Percentiles rank a stretch among this genome's conserved stretches.
Conservation (phyloP, 2,888 invertebrate genomes). For the Clunio marinus region DNA sequence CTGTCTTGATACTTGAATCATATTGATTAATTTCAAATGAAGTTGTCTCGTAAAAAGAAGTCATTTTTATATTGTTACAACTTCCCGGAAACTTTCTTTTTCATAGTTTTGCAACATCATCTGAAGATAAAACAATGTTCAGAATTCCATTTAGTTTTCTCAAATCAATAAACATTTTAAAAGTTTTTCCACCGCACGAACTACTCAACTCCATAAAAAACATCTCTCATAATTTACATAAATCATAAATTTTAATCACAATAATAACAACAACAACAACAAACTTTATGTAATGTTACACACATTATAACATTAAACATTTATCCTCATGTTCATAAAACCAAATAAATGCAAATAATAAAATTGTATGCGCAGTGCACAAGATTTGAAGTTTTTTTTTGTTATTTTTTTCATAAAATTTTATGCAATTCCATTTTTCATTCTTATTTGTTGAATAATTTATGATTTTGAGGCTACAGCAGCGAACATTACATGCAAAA, state of each 20-base stretch:
- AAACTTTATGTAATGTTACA: background rate
- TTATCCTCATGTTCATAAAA: no score
- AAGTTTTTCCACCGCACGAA: no score
- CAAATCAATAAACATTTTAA: slow-evolving; percentile 6
- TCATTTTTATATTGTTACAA: background rate
- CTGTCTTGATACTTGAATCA: slow-evolving; percentile 1
- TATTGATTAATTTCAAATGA: background rate
- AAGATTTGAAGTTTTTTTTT: background rate
- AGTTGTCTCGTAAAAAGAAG: background rate
- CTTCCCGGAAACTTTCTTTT: background rate
- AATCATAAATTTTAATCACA: slow-evolving; percentile 14
- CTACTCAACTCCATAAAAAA: background rate
- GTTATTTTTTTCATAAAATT: background rate
- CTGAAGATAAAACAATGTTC: no score
- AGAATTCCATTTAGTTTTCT: no score
- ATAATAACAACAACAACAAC: background rate
- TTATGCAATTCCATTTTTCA: slow-evolving; percentile 15
- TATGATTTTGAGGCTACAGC: background rate
- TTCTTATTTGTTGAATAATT: slow-evolving; percentile 21
- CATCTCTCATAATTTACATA: no score
- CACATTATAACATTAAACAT: background rate
- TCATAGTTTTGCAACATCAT: no score
- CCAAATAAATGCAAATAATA: no score
- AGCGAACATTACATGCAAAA: background rate
- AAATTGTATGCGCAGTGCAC: no score